A percentile compares a stretch with the other conserved stretches of the same genome.
Conservation (phyloP, 2,113 vertebrate species). For the Rhabdomys dilectus region DNA sequence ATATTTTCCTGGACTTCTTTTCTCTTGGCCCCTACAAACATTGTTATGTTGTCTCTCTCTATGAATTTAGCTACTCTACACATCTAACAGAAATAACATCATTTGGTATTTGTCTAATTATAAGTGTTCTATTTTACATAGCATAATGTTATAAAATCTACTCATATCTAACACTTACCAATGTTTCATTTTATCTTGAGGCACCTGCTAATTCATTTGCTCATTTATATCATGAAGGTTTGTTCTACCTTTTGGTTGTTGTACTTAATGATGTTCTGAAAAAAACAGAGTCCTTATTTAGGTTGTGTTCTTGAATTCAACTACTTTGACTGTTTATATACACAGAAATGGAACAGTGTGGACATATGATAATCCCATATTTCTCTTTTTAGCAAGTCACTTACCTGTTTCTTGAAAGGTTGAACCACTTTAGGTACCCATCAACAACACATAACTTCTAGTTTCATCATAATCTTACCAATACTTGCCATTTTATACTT, state of each 20-base stretch:
- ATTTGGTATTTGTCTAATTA: background rate
- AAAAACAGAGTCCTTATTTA: background rate
- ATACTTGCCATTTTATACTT: background rate
- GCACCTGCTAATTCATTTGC: too few species aligned
- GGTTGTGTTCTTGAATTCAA: background rate
- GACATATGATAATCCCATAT: background rate
- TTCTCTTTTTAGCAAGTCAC: background rate
- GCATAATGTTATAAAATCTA: background rate
- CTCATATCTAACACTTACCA: accelerated
- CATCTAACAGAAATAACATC: background rate
- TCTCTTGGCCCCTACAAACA: too few species aligned
- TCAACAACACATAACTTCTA: background rate
- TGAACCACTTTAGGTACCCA: background rate
- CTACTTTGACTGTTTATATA: background rate
- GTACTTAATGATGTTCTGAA: background rate
- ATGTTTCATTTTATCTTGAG: background rate
- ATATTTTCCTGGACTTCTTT: background rate
- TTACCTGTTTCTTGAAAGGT: background rate
- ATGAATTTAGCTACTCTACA: background rate
- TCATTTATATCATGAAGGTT: background rate
- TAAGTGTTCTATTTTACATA: background rate
- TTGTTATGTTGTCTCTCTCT: background rate
- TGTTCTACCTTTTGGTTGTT: background rate
- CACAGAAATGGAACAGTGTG: background rate
- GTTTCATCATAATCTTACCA: background rate